These are phyloP conservation scores for Chlorops oryzae DNA, from an alignment of 1,140 invertebrate genomes.

Conservation along the genomic window DNA sequence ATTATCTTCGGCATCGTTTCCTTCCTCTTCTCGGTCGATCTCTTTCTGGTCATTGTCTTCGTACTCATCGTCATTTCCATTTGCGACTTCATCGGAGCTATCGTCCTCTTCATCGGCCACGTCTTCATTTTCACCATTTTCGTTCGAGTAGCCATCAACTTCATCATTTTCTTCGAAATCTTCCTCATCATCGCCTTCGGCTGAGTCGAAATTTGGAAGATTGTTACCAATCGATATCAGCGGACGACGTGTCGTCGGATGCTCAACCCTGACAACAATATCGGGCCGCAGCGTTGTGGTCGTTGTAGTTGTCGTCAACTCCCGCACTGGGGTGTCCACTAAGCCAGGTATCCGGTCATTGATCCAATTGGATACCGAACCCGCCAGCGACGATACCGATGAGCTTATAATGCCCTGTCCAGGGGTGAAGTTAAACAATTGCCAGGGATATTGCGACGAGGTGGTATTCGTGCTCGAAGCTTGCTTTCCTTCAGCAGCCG, in stretches of 20 bases:
- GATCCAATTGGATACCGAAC: slow-evolving; percentile 41
- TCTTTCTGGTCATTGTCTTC: slow-evolving; percentile 21
- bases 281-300: slow-evolving; percentile 26
- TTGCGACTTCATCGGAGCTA: slow-evolving; percentile 31
- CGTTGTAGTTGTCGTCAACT: slow-evolving; percentile 15
- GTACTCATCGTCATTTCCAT: slow-evolving; percentile 25
- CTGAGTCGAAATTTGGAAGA: slow-evolving; percentile 4
- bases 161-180: slow-evolving; percentile 7
- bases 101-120: slow-evolving; percentile 32
- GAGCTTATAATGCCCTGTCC: slow-evolving; percentile 36
- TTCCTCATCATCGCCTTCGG: slow-evolving; percentile 2
- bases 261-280: slow-evolving; percentile 37
- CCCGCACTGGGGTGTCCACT: slow-evolving; percentile 34
- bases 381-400: slow-evolving; percentile 34
- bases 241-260: slow-evolving; percentile 8
- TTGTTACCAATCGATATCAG: slow-evolving; percentile 12
- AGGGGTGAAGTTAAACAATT: slow-evolving; percentile 37
- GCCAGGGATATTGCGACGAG: slow-evolving; percentile 12
- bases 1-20: slow-evolving; percentile 19
- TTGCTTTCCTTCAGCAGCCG: slow-evolving; percentile 31
- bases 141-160: slow-evolving; percentile 13
- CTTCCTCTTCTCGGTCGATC: slow-evolving; percentile 17
- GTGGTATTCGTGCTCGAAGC: slow-evolving; percentile 7
- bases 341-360: slow-evolving; percentile 34
- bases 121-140: slow-evolving; percentile 18